A percentile compares a stretch with the other conserved stretches of the same genome.
phyloP scores from a whole-genome alignment of 2,797 vertebrate species.

The Aselliscus stoliczkanus region DNA sequence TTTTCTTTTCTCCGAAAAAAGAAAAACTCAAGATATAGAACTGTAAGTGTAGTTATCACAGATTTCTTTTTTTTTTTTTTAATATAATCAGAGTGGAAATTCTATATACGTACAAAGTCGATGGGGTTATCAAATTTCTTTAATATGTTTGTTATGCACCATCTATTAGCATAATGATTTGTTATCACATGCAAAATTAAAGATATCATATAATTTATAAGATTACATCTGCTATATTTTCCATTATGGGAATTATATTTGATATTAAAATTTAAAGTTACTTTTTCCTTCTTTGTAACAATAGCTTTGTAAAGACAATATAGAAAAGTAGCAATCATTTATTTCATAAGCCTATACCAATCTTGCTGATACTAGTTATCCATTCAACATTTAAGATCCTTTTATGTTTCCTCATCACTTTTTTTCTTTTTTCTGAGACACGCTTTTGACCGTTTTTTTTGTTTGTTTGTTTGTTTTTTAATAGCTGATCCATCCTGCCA shows the following conservation, averaged over 20 bases:
- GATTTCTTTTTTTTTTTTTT: background rate
- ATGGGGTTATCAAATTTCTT: background rate
- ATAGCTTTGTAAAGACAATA: background rate
- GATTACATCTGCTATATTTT: background rate
- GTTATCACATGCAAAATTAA: background rate
- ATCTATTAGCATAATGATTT: background rate
- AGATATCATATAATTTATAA: background rate
- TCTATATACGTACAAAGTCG: background rate
- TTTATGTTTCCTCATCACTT: background rate
- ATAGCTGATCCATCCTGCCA: too few relatives aligned
- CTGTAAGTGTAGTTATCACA: background rate
- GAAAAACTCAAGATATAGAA: background rate
- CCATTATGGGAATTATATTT: background rate
- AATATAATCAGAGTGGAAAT: background rate
- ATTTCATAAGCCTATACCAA: background rate
- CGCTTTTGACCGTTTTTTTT: too few relatives aligned
- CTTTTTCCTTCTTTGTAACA: background rate
- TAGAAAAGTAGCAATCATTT: background rate
- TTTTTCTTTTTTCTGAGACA: background rate
- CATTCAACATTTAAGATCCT: background rate
- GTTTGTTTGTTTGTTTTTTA: too few relatives aligned
- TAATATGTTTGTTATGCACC: background rate
- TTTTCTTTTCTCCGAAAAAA: background rate
- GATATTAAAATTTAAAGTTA: background rate
- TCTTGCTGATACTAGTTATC: background rate